These are phyloP conservation scores for Cerastis leucographa DNA, from an alignment of 2,888 invertebrate genomes.

Conservation along the genomic window DNA sequence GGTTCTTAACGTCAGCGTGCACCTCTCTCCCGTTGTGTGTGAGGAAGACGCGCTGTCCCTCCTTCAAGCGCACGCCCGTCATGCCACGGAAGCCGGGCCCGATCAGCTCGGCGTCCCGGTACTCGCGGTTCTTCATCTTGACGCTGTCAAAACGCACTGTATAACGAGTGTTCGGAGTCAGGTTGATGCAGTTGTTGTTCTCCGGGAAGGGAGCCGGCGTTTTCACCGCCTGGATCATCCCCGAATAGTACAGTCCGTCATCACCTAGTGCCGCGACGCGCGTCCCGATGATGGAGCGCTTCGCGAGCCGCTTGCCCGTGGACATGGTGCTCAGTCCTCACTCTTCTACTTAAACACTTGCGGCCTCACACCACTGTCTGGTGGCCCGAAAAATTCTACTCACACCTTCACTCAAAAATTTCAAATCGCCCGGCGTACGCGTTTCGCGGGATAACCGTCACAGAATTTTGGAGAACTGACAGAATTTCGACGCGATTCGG, in stretches of 20 bases:
- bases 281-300: conserved; percentile 99
- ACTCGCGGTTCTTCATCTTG: conserved; percentile 92
- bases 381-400: conserved; percentile 74
- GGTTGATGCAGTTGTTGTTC: conserved; percentile 92
- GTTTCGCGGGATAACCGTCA: conserved; percentile 89
- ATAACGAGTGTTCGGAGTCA: conserved; percentile 95
- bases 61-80: conserved; percentile 93
- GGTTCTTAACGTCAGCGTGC: conserved; percentile 94
- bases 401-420: conserved; percentile 83
- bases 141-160: conserved; percentile 96
- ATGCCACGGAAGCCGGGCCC: conserved; percentile 98
- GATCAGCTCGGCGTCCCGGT: conserved; percentile 95
- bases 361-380: conserved; percentile 70
- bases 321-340: conserved; percentile 92
- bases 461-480: conserved; percentile 86
- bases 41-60: conserved; percentile 97
- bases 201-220: conserved; percentile 93
- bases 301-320: conserved; percentile 98
- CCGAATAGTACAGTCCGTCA: conserved; percentile 97
- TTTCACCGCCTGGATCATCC: conserved; percentile 97
- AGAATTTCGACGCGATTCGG: conserved; percentile 83
- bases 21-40: conserved; percentile 98
- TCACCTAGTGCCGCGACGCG: conserved; percentile 97
- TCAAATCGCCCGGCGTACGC: conserved; percentile 89
- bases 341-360: conserved; percentile 68